A percentile compares a stretch with the other conserved stretches of the same genome.
Evolutionary conservation across 2,888 invertebrate genomes (phyloP).

Genomic region (Campopleginae sp.): DNA sequence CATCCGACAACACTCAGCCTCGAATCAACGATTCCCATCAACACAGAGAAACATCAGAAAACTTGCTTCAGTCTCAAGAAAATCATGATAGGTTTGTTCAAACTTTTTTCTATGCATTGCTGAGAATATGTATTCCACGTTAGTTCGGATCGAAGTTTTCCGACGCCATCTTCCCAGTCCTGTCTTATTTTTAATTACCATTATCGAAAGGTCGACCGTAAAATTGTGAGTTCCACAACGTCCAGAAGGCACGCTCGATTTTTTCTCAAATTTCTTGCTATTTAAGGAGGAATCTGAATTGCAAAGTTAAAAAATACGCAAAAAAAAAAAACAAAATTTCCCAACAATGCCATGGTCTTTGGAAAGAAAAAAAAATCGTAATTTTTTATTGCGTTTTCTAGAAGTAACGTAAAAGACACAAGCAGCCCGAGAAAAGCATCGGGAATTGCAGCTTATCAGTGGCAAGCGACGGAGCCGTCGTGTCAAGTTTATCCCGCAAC

Average conservation of each 20-base stretch:
- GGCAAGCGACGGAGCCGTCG: conserved; percentile 66
- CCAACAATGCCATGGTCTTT: background rate
- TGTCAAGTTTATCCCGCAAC: conserved; percentile 84
- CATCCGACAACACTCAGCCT: conserved; percentile 63
- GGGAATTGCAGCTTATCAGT: conserved; percentile 73
- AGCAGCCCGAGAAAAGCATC: conserved; percentile 70
- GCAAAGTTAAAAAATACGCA: background rate
- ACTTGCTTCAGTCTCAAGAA: conserved; percentile 70
- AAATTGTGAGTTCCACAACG: too few relatives aligned
- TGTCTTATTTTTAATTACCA: too few relatives aligned
- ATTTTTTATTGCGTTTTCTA: conserved; percentile 48
- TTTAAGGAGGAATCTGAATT: too few relatives aligned
- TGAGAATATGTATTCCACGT: background rate
- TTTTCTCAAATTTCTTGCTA: too few relatives aligned
- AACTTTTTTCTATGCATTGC: background rate
- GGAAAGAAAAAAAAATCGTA: background rate
- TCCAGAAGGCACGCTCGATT: too few relatives aligned
- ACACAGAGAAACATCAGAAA: conserved; percentile 71
- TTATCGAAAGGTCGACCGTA: too few relatives aligned
- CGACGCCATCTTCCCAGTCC: too few relatives aligned
- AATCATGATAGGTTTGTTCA: conserved; percentile 75
- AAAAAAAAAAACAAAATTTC: background rate
- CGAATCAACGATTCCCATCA: conserved; percentile 62
- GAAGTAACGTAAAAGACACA: conserved; percentile 71
- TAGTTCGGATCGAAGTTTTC: background rate